phyloP scores from a whole-genome alignment of 2,888 invertebrate species.

The Nezara viridula region DNA sequence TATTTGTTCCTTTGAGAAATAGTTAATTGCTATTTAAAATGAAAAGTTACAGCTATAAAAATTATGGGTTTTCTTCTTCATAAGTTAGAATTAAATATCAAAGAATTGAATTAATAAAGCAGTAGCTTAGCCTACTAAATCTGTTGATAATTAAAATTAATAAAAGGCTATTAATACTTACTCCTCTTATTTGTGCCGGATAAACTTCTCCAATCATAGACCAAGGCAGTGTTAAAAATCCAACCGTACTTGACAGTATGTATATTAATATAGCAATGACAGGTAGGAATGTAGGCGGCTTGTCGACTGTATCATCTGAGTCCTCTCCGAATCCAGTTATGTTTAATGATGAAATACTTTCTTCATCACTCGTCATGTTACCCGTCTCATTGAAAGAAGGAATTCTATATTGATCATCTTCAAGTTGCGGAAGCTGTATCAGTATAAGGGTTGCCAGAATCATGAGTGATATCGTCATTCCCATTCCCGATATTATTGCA shows the following conservation, averaged over 20 bases:
- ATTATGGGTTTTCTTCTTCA: no score
- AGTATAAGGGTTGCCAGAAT: slow-evolving; percentile 62
- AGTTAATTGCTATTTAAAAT: no score
- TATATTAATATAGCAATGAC: slow-evolving; percentile 65
- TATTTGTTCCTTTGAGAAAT: no score
- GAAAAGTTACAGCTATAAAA: no score
- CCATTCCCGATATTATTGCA: slow-evolving; percentile 71
- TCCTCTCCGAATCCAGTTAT: background rate
- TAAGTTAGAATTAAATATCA: no score
- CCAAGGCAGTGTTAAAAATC: slow-evolving; percentile 74
- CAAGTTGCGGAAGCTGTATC: slow-evolving; percentile 64
- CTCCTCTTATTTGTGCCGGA: slow-evolving; percentile 72
- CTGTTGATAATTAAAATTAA: background rate
- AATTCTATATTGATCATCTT: slow-evolving; percentile 62
- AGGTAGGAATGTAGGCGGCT: slow-evolving; percentile 63
- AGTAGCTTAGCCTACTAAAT: background rate
- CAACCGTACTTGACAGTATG: slow-evolving; percentile 71
- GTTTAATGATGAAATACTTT: background rate
- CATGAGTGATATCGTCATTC: slow-evolving; percentile 73
- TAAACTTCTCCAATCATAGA: slow-evolving; percentile 74
- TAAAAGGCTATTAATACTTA: slow-evolving; percentile 60
- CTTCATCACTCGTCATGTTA: slow-evolving; percentile 44
- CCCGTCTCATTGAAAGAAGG: slow-evolving; percentile 62
- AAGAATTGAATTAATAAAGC: no score
- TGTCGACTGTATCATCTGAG: slow-evolving; percentile 14